Conservation (phyloP, 1,140 invertebrate species). For the Aphelenchoides besseyi region DNA sequence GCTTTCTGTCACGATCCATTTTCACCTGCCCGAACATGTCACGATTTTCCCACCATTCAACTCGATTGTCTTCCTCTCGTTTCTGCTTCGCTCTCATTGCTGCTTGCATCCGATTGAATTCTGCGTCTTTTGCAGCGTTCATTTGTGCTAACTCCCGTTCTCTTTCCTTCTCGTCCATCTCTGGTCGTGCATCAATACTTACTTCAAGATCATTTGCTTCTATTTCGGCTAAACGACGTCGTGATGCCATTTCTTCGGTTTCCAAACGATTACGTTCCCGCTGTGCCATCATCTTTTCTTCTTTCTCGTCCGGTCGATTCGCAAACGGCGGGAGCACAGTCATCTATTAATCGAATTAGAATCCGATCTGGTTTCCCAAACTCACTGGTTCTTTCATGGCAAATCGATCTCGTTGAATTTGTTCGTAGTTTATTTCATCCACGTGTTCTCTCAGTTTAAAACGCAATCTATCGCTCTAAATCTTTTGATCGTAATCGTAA, state of each 20-base stretch:
- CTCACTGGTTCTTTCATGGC: neutral
- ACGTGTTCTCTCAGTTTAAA: conserved; percentile 13
- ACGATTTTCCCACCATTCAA: conserved; percentile 18
- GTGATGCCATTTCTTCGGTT: neutral
- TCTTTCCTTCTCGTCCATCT: neutral
- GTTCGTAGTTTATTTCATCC: conserved; percentile 12
- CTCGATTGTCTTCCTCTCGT: conserved; percentile 11
- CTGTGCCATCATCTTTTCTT: neutral
- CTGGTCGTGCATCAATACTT: conserved; percentile 11
- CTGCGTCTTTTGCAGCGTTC: conserved; percentile 8
- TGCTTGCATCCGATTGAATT: conserved; percentile 17
- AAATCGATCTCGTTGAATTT: neutral
- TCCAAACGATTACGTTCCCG: conserved; percentile 12
- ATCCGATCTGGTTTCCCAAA: neutral
- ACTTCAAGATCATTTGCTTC: neutral
- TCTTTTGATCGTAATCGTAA: neutral
- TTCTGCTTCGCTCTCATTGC: neutral
- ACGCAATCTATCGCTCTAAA: neutral
- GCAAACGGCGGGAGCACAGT: conserved; percentile 22
- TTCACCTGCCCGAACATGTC: neutral
- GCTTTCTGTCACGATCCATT: conserved; percentile 3
- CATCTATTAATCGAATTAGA: neutral
- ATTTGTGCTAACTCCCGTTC: neutral
- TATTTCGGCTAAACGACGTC: neutral
- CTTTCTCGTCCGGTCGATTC: conserved; percentile 11